Evolutionary conservation across 2,888 invertebrate species (phyloP).

Genomic region (Xestia xanthographa): DNA sequence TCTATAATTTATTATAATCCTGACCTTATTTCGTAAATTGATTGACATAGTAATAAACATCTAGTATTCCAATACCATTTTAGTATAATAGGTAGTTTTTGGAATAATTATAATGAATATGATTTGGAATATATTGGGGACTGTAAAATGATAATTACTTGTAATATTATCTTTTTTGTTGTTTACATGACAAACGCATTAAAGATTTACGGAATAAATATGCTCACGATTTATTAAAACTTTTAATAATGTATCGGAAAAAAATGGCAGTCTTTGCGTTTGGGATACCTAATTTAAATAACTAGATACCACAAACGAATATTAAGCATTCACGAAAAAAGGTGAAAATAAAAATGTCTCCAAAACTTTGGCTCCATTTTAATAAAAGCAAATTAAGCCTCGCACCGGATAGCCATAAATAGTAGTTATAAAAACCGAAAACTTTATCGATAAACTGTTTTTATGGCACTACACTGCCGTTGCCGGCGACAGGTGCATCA

Average conservation of each 20-base stretch:
- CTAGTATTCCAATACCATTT: constrained; percentile 14
- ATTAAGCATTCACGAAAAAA: not conserved
- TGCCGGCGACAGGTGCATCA: constrained; percentile 84
- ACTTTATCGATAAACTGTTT: constrained; percentile 73
- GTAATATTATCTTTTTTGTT: not conserved
- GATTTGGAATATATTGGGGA: not conserved
- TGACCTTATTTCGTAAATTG: constrained; percentile 57
- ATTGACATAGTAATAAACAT: constrained; percentile 49
- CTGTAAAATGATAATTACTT: not conserved
- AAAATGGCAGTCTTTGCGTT: not conserved
- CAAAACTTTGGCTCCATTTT: constrained; percentile 23
- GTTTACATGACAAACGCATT: not conserved
- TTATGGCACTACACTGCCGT: constrained; percentile 71
- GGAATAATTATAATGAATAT: no score
- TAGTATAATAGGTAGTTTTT: constrained; percentile 20
- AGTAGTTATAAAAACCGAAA: constrained; percentile 56
- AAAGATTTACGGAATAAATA: not conserved
- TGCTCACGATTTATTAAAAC: not conserved
- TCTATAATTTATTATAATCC: constrained; percentile 55
- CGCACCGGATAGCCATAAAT: constrained; percentile 45
- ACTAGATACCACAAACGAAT: not conserved
- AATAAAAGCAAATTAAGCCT: constrained; percentile 45
- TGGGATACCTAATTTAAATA: not conserved
- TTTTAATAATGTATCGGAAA: not conserved
- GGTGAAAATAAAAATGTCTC: not conserved